These are phyloP conservation scores for Hucho hucho DNA, from an alignment of 2,113 vertebrate species.

Conservation along the genomic window DNA sequence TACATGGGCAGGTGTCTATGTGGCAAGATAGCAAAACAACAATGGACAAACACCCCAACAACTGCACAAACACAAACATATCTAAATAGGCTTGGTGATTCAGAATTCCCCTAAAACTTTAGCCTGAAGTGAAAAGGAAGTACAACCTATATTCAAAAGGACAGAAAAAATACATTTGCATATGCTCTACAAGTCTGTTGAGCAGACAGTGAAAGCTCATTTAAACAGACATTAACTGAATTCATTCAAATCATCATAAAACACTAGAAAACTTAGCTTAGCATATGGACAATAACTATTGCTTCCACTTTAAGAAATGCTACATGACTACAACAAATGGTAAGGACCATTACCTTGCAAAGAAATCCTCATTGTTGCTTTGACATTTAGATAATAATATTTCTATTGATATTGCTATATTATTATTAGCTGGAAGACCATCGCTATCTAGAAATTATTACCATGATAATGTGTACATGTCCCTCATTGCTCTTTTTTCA, in stretches of 20 bases:
- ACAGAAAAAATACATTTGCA: constrained; percentile 56
- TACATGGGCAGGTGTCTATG: constrained; percentile 41
- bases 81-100: constrained; percentile 61
- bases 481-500: neutral
- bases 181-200: constrained; percentile 34
- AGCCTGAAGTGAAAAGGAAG: constrained; percentile 60
- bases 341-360: neutral
- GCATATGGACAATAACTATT: constrained; percentile 25
- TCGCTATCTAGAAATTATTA: neutral
- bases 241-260: neutral
- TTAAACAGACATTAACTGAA: constrained; percentile 1
- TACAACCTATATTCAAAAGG: constrained; percentile 33
- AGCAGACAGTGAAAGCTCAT: neutral
- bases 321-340: neutral
- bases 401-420: neutral
- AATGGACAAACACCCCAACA: constrained; percentile 51
- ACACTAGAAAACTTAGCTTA: neutral
- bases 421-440: neutral
- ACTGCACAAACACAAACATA: constrained; percentile 51
- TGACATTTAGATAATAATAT: neutral
- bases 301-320: neutral
- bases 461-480: neutral
- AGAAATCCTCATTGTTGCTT: neutral
- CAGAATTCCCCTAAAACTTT: constrained; percentile 68
- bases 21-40: constrained; percentile 44